A percentile compares a stretch with the other conserved stretches of the same genome.
phyloP scores from a whole-genome alignment of 2,797 vertebrate species.

The Xerus rutilus region DNA sequence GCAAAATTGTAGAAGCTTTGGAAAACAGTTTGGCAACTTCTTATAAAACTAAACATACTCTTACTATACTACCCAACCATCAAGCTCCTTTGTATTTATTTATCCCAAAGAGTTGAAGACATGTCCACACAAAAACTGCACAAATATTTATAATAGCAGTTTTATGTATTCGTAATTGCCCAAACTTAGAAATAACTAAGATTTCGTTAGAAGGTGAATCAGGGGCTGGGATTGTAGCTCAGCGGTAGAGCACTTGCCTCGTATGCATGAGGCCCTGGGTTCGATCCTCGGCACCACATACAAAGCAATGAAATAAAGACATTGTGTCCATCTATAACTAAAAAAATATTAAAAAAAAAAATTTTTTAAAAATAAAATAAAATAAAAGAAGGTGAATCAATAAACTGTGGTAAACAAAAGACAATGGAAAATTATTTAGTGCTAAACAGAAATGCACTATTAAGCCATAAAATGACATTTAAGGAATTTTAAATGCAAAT shows the following conservation, averaged over 20 bases:
- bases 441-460: background rate
- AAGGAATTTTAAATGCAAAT: background rate
- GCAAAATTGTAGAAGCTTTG: background rate
- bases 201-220: constrained; percentile 1
- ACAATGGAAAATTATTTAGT: background rate
- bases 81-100: background rate
- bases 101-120: background rate
- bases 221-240: too few species aligned
- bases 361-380: too few species aligned
- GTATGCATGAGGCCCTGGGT: too few species aligned
- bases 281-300: too few species aligned
- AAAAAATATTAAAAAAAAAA: too few species aligned
- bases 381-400: background rate
- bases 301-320: too few species aligned
- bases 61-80: background rate
- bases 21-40: background rate
- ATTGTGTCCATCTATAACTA: too few species aligned
- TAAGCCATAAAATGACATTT: background rate
- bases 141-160: background rate
- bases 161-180: background rate
- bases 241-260: too few species aligned
- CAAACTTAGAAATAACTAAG: background rate
- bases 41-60: background rate
- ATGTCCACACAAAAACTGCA: background rate
- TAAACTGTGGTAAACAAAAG: background rate